A percentile compares a stretch with the other conserved stretches of the same genome.
Evolutionary conservation across 2,797 vertebrate species (phyloP).

Genomic region (Dromococcyx pavoninus): DNA sequence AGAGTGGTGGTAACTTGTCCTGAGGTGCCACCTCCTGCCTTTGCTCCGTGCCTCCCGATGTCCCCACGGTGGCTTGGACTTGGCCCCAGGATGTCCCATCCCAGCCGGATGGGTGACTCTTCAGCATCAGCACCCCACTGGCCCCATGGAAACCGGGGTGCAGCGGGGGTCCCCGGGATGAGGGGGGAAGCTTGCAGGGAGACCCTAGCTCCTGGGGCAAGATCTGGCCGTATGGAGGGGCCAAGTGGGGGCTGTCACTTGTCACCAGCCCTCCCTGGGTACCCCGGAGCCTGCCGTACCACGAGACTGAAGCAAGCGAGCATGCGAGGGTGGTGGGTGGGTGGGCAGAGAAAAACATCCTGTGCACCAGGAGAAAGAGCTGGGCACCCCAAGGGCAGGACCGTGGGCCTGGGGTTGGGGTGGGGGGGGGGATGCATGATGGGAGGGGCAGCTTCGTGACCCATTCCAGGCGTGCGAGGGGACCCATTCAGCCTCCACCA

Average conservation of each 20-base stretch:
- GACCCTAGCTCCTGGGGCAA: neutral
- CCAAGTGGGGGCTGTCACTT: neutral
- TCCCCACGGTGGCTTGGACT: neutral
- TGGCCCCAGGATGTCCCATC: neutral
- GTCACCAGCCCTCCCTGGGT: neutral
- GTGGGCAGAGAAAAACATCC: neutral
- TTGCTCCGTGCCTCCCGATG: neutral
- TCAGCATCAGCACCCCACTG: fast-evolving
- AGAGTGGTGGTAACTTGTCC: neutral
- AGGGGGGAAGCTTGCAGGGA: neutral
- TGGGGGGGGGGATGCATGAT: neutral
- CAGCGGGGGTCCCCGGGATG: fast-evolving
- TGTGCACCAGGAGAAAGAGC: neutral
- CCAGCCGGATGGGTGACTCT: neutral
- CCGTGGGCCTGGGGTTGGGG: neutral
- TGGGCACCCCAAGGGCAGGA: neutral
- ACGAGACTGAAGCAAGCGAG: conserved; percentile 70
- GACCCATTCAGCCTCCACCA: neutral
- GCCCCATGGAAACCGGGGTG: neutral
- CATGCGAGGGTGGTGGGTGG: conserved; percentile 53
- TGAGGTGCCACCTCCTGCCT: neutral
- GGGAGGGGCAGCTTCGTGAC: neutral
- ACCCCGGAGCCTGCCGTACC: conserved; percentile 46
- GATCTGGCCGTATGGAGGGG: neutral
- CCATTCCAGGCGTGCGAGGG: neutral